Base-by-base conservation (phyloP, 1,140 invertebrate species). In the Penaeus vannamei region DNA sequence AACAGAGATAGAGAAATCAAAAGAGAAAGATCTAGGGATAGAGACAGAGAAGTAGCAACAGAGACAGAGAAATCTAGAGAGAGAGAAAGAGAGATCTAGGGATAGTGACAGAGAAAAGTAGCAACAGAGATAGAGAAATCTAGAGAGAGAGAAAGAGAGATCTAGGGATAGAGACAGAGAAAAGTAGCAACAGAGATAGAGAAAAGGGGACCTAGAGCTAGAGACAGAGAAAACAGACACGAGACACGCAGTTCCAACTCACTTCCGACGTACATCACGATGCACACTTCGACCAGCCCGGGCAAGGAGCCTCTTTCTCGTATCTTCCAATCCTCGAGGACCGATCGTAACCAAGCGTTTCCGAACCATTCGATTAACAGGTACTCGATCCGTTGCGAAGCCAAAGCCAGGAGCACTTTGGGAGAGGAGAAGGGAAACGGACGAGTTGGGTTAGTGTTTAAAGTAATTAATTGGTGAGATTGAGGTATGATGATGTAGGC, bases 291-390 rank as follows among this genome's bases (percentile, higher is more conserved):
- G 36, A 98, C 96, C 66, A 97, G 93, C 32, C 97, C 97, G 0
- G 97, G 97, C 26, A 97, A 93, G 0, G 96, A 95, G 7, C 97
- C 97, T 85, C 97, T 93, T 93, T 98, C 97, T 87, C 95, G 95
- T 90, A 95, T 94, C 90, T 96, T 96, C 96, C 96, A 97, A 69
- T 95, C 95, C 2, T 94, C 94, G 23, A 96, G 92, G 89, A 96
- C 94, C 82, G 94, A 94, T 87, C 93, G 91, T 92, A 97, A 94
- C 96, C 96, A 97, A 17, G 95, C 94, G 76, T 95, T 95, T 1
- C 96, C 96, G 91, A 97, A 95, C 93, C 95, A 95, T 92, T 97
- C 96, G 72, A 97, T 94, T 0, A 95, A 94, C 1, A 97, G 92
- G 92, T 95, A 96, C 93, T 97, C 97, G 81, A 96, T 94, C 84